A percentile compares a stretch with the other conserved stretches of the same genome.
Conservation (phyloP, 2,797 vertebrate species). For the Pitangus sulphuratus region DNA sequence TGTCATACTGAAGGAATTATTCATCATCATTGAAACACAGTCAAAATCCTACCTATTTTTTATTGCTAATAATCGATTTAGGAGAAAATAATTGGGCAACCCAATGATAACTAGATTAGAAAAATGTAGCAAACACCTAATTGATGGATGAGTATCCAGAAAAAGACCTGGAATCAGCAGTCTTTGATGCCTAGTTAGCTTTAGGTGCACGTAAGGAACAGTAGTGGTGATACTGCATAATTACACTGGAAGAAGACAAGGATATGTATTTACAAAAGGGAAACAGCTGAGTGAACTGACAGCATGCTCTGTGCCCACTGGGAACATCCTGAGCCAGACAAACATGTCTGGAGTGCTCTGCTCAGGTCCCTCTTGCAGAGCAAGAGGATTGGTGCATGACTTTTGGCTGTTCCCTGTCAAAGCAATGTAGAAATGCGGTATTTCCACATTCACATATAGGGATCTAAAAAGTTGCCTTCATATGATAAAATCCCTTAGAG, state of each 20-base stretch:
- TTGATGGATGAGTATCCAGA: not conserved
- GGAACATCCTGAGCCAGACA: not conserved
- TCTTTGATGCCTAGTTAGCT: not conserved
- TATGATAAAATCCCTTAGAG: not conserved
- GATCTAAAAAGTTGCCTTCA: not conserved
- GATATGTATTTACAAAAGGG: not conserved
- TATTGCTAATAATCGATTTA: not conserved
- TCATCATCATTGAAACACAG: not conserved
- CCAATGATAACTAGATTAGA: not conserved
- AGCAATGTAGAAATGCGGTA: not conserved
- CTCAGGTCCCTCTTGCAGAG: not conserved
- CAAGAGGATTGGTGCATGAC: not conserved
- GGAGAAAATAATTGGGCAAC: not conserved
- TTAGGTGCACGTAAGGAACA: fast-evolving
- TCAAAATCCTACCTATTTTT: not conserved
- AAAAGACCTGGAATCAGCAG: not conserved
- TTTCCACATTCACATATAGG: not conserved
- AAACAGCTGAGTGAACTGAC: not conserved
- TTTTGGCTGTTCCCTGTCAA: not conserved
- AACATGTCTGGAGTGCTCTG: not conserved
- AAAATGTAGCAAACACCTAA: not conserved
- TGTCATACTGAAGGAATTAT: not conserved
- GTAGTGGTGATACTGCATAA: not conserved
- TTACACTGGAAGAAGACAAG: not conserved
- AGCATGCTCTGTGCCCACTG: not conserved